These are phyloP conservation scores for Pycnomerus fuliginosus DNA, from an alignment of 2,888 invertebrate species.

Conservation along the genomic window DNA sequence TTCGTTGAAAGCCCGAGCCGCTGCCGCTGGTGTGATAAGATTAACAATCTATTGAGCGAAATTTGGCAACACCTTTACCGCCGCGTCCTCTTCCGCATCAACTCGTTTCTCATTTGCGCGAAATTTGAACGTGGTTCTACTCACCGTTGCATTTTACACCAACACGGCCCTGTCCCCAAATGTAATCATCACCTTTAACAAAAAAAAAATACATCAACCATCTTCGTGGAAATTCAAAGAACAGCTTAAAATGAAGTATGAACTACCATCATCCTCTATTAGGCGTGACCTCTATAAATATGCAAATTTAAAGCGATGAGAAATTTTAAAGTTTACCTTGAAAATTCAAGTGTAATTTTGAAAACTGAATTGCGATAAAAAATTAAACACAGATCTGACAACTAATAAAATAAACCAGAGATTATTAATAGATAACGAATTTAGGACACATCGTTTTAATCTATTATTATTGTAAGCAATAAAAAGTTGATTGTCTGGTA, in stretches of 20 bases:
- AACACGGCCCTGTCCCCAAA: conserved; percentile 62
- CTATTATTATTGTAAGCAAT: conserved; percentile 3
- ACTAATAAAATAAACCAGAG: not conserved
- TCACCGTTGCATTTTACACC: conserved; percentile 64
- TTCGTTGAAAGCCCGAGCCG: too few species aligned
- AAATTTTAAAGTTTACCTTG: conserved; percentile 27
- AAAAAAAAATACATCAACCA: conserved; percentile 11
- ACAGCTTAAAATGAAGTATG: too few species aligned
- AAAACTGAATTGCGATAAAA: conserved; percentile 9
- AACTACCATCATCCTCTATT: conserved; percentile 22
- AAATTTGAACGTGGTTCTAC: conserved; percentile 31
- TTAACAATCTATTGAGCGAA: too few species aligned
- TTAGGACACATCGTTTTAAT: conserved; percentile 12
- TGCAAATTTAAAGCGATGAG: conserved; percentile 26
- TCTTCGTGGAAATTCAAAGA: too few species aligned
- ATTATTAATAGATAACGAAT: conserved; percentile 7
- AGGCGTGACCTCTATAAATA: conserved; percentile 28
- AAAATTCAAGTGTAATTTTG: conserved; percentile 25
- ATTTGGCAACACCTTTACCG: not conserved
- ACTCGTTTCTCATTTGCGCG: conserved; percentile 16
- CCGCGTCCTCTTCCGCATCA: conserved; percentile 15
- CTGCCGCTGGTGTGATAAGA: too few species aligned
- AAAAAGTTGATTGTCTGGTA: conserved; percentile 4
- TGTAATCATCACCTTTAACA: conserved; percentile 60
- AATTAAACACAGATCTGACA: not conserved